Evolutionary conservation across 2,113 vertebrate species (phyloP).

Genomic region (Nothobranchius furzeri): DNA sequence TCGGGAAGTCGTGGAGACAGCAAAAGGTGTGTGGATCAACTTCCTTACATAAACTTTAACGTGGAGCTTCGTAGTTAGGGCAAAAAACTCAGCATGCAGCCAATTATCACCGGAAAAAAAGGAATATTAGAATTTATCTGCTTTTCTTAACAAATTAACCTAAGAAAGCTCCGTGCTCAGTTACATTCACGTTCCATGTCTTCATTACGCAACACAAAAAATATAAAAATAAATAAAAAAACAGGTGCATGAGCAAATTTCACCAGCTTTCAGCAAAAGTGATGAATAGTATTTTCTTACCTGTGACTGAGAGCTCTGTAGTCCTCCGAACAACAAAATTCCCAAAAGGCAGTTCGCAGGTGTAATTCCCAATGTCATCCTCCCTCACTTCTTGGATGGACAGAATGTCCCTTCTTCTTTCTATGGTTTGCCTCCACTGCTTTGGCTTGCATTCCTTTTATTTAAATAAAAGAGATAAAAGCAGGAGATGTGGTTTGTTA

Average conservation of each 20-base stretch:
- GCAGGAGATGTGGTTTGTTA: background rate
- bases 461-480: constrained; percentile 5
- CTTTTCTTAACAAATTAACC: background rate
- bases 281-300: constrained; percentile 72
- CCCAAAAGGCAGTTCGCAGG: constrained; percentile 95
- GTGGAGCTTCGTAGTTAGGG: background rate
- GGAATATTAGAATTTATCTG: background rate
- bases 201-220: background rate
- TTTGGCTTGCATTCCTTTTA: constrained; percentile 91
- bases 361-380: constrained; percentile 99
- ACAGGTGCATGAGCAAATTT: background rate
- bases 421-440: constrained; percentile 89
- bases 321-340: constrained; percentile 95
- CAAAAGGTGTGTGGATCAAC: constrained; percentile 37
- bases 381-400: constrained; percentile 93
- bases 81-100: background rate
- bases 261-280: background rate
- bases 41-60: constrained; percentile 19
- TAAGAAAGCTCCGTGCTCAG: too few relatives aligned
- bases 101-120: background rate
- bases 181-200: too few relatives aligned
- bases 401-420: constrained; percentile 87
- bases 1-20: constrained; percentile 29
- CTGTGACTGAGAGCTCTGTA: constrained; percentile 95
- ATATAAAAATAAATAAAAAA: background rate